Base-by-base conservation (phyloP, 2,113 vertebrate species). In the Mesitornis unicolor region DNA sequence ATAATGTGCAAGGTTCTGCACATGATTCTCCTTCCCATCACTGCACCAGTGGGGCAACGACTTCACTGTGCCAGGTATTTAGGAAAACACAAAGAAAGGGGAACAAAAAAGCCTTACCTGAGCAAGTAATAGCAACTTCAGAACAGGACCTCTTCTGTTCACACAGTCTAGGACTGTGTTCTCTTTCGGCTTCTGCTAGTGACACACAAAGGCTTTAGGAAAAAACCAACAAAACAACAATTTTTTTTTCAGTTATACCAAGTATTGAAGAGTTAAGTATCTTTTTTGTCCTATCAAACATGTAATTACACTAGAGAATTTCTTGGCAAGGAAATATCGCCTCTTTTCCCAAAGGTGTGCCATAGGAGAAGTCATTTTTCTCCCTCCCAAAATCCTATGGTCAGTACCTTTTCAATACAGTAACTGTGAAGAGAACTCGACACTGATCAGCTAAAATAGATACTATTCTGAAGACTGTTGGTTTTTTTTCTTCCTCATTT, bases 401-500 rank as follows among this genome's bases (percentile, higher is more conserved):
- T 9, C 43, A 17, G 12, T 15, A 29, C 13, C 40, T 83, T 56
- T 65, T 51, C 29, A 59, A 25, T 16, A 3, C 11, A 21, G 16
- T 7, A 24, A 42, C 31, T 48, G 13, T 28, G 28, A 90, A 18
- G 14, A 75, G 35, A 76, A 31, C 20, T 26, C 29, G 42, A 4
- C 4, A 4, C 17, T 26, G 4, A 42, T 16, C n/a, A 74, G 17
- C 50, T 70, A 19, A 21, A 84, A 43, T 0, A 40, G 43, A 10
- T 17, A 19, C 15, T 50, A 22, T 5, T 61, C 57, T 93, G n/a
- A 68, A 84, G 90, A 2, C 2, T n/a, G n/a, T n/a, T 24, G 1
- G 6, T 61, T 29, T 29, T 48, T 83, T 42, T 67, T 83, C 84
- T 95, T 33, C 74, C 73, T n/a, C 45, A 5, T 73, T 85, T 97